Evolutionary conservation across 2,888 invertebrate species (phyloP), one percentile per base, ranked within the genome.

Genomic region (Ophion ventricosus): DNA sequence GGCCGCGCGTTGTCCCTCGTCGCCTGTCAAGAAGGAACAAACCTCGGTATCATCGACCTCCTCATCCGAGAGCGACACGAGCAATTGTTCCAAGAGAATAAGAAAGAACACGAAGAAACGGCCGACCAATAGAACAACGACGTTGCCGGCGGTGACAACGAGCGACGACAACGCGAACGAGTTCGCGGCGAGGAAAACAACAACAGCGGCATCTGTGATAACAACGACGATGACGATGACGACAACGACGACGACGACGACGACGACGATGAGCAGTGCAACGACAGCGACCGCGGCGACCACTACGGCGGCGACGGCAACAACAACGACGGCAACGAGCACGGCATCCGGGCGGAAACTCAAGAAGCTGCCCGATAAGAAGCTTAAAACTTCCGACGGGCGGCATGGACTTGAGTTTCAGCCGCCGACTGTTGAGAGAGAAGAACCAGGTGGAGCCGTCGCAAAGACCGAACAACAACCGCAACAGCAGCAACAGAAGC

Each of bases 301-400:
- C 63, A 86, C 85, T 0, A 88, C 80, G 69, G 70, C 70, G 2
- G 87, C 86, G 70, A 91, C 84, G 49, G 90, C 86, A 80, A 84
- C 91, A 85, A 92, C 93, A 93, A 87, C 85, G 80, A 87, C 80
- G 86, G 87, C 77, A 75, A 85, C 82, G 83, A 87, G 82, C 76
- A 87, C 80, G 86, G 87, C 73, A 79, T 86, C 83, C 88, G 93
- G 93, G 89, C 94, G 94, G 92, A 94, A 94, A 93, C 93, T 93
- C 92, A 95, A 95, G 93, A 96, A 95, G 95, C 95, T 96, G 95
- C 96, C 96, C 93, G 96, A 96, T 94, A 96, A 96, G 96, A 96
- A 96, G 96, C 96, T 96, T 96, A 96, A 96, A 96, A 96, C 96
- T 96, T 96, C 96, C 96, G 96, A 96, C 95, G 95, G 95, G 96